Base-by-base conservation (phyloP, 2,888 invertebrate genomes). In the Thereva nobilitata region DNA sequence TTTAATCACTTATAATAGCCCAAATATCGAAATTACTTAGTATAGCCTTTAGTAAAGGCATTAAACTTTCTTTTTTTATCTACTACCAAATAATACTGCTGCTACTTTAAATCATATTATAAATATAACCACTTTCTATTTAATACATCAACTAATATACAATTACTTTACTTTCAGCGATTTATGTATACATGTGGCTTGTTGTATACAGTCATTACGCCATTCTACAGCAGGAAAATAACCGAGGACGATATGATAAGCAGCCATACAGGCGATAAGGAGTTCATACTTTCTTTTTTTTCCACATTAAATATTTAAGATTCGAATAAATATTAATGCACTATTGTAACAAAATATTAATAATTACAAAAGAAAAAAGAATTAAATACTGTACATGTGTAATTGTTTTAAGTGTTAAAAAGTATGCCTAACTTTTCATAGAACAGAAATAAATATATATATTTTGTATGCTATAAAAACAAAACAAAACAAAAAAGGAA, bases 201-300 rank as follows among this genome's bases (percentile, higher is more conserved):
- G 92, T 93, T 61, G 90, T 91, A 59, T 92, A 89, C 84, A 92
- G 92, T 76, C 90, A 90, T 79, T 93, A 90, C 79, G 84, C 88
- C 72, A 84, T 90, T 47, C 83, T 85, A 71, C 86, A 88, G 71
- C 90, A 91, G 73, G 86, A 87, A 68, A 88, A 87, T 74, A 86
- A 88, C 73, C 81, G 87, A 68, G 90, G 90, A 52, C 83, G 88
- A n/a, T 91, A 91, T 80, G 84, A 86, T 71, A 89, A 89, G 76
- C 88, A 89, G 69, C 89, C 90, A 0, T 90, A 90, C 75, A 76
- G 81, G 68, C 78, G 81, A 72, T 81, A 75, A 75, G 23, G 23
- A 23, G 23, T 23, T 23, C 23, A 23, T 23, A 23, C 23, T 23
- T 23, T 23, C 23, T 23, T 23, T 23, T 23, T 23, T 23, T 23